phyloP scores from a whole-genome alignment of 2,113 vertebrate species.

The Cephalophus harveyi region DNA sequence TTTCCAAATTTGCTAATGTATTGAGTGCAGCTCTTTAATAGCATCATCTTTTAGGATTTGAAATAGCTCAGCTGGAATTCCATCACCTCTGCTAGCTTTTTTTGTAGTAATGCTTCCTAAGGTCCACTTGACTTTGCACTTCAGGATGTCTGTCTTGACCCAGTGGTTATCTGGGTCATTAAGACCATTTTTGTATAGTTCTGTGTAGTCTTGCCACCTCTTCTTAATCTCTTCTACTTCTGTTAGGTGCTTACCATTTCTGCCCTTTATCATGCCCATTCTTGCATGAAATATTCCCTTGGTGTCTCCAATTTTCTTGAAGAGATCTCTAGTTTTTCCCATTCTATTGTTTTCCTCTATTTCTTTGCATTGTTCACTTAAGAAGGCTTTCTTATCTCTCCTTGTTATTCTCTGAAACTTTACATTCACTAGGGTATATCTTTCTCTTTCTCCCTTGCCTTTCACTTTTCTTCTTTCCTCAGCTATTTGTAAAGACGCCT shows the following conservation, averaged over 20 bases:
- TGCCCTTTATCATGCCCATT: background rate
- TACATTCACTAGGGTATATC: background rate
- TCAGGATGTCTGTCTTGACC: background rate
- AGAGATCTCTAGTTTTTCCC: background rate
- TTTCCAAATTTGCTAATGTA: background rate
- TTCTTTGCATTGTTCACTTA: background rate
- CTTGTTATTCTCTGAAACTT: background rate
- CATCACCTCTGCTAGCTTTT: background rate
- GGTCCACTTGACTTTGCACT: background rate
- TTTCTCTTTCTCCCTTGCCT: background rate
- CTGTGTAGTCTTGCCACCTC: background rate
- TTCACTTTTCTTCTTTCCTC: background rate
- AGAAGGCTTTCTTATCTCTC: background rate
- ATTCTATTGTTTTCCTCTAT: background rate
- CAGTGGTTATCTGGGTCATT: background rate
- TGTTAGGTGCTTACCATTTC: background rate
- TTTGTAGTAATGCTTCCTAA: background rate
- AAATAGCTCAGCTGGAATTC: background rate
- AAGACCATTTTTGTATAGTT: background rate
- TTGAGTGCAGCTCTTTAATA: background rate
- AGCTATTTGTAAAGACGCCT: background rate
- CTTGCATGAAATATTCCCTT: background rate
- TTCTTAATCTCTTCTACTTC: background rate
- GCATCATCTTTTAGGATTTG: background rate
- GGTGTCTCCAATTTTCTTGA: background rate